Percentiles rank a stretch among this genome's conserved stretches.
Evolutionary conservation across 2,113 vertebrate genomes (phyloP).

Genomic region (Antechinus stuartii): DNA sequence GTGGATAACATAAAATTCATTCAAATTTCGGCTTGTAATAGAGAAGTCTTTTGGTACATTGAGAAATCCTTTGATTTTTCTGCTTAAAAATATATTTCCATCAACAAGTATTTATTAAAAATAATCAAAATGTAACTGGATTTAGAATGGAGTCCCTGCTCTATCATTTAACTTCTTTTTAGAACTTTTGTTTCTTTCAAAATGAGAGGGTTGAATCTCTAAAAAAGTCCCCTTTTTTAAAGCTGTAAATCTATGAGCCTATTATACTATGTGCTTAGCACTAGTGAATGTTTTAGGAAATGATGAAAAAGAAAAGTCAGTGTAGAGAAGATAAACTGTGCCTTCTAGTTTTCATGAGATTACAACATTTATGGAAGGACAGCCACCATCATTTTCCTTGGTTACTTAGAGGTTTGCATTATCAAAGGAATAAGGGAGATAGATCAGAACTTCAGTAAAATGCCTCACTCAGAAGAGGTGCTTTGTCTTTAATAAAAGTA

Average conservation of each 20-base stretch:
- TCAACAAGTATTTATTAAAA: not conserved
- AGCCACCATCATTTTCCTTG: not conserved
- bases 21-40: constrained; percentile 48
- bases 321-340: not conserved
- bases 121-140: not conserved
- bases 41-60: constrained; percentile 14
- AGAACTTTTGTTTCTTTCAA: not conserved
- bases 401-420: not conserved
- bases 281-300: not conserved
- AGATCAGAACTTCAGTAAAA: not conserved
- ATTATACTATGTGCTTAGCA: not conserved
- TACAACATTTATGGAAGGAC: not conserved
- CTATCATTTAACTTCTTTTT: not conserved
- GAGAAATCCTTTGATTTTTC: constrained; percentile 15
- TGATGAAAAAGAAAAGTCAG: not conserved
- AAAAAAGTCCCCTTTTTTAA: not conserved
- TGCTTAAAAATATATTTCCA: not conserved
- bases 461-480: not conserved
- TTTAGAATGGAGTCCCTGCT: not conserved
- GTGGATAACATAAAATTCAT: constrained; percentile 26
- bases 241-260: not conserved
- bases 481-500: not conserved
- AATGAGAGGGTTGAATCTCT: not conserved
- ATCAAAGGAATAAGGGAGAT: not conserved
- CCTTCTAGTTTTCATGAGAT: not conserved